These are phyloP conservation scores for Platorchestia sp. DNA, from an alignment of 1,140 invertebrate species.

Conservation along the genomic window DNA sequence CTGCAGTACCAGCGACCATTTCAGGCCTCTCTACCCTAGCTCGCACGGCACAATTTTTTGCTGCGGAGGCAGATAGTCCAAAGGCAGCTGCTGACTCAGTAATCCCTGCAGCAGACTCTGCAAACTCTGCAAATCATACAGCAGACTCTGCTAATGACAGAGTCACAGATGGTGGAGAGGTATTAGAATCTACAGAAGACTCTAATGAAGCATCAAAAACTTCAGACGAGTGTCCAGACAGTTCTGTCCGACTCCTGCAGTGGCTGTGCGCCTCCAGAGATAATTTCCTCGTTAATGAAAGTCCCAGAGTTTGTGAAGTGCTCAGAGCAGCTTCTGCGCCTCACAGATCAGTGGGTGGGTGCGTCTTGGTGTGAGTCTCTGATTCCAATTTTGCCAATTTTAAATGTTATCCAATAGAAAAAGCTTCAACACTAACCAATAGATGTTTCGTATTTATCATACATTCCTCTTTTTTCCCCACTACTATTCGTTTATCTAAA, in stretches of 20 bases:
- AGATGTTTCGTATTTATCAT: too few relatives aligned
- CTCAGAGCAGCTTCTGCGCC: conserved; percentile 68
- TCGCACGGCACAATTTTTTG: background rate
- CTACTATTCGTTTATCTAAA: too few relatives aligned
- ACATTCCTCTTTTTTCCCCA: too few relatives aligned
- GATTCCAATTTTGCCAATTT: too few relatives aligned
- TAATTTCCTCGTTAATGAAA: conserved; percentile 81
- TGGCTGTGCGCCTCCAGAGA: conserved; percentile 12
- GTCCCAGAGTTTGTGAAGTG: conserved; percentile 74
- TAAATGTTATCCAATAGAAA: too few relatives aligned
- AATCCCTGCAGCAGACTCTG: background rate
- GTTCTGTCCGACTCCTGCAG: background rate
- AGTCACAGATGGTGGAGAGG: background rate
- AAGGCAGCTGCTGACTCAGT: background rate
- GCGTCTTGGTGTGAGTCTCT: background rate
- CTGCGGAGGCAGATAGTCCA: background rate
- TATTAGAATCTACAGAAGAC: background rate
- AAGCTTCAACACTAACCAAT: too few relatives aligned
- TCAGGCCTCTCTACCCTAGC: background rate
- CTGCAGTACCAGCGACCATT: background rate
- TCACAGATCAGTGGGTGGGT: conserved; percentile 68
- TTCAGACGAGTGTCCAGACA: background rate
- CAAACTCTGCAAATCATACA: background rate
- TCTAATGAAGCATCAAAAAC: too few relatives aligned
- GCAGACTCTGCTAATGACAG: background rate